Evolutionary conservation across 2,113 vertebrate genomes (phyloP).

Genomic region (Tangachromis dhanisi): DNA sequence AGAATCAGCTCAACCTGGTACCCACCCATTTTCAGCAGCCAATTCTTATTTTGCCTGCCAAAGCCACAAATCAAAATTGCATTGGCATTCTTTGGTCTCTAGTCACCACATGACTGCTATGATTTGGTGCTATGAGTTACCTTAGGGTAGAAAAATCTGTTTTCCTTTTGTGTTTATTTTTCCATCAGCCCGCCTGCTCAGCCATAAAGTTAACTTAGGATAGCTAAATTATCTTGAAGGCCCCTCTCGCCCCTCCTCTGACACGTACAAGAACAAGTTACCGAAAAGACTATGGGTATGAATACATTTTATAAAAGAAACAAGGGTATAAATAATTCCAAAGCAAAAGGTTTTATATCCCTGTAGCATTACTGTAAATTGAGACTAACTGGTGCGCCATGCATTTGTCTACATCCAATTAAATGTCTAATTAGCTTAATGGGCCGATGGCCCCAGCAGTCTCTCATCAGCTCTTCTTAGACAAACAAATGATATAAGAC

Average conservation of each 20-base stretch:
- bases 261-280: not conserved
- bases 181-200: not conserved
- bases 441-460: not conserved
- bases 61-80: not conserved
- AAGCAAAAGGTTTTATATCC: not conserved
- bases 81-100: not conserved
- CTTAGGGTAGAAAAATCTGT: not conserved
- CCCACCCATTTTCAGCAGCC: not conserved
- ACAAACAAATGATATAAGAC: not conserved
- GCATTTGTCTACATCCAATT: not conserved
- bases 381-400: not conserved
- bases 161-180: not conserved
- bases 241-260: not conserved
- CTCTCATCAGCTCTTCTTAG: not conserved
- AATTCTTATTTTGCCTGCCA: not conserved
- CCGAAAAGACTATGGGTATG: not conserved
- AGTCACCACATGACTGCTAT: not conserved
- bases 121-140: not conserved
- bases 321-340: not conserved
- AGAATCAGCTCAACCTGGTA: not conserved
- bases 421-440: not conserved
- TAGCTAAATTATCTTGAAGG: not conserved
- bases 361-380: not conserved
- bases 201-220: not conserved
- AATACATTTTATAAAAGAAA: not conserved